These are phyloP conservation scores for Julus scanicus DNA, from an alignment of 2,888 invertebrate species.

Conservation along the genomic window DNA sequence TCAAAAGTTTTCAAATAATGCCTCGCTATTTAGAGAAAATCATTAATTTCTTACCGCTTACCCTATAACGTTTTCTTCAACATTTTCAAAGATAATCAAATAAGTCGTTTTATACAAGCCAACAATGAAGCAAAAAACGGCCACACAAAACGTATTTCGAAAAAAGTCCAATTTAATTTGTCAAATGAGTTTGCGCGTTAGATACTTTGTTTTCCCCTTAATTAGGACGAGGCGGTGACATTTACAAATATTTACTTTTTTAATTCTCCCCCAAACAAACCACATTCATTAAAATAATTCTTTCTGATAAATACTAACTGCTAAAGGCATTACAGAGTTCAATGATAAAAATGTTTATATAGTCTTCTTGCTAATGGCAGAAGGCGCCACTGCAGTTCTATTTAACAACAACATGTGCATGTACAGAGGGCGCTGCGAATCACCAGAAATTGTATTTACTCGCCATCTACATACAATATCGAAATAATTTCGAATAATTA, in stretches of 20 bases:
- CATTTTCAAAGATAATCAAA: not conserved
- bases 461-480: too few species aligned
- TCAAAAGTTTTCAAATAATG: not conserved
- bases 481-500: too few species aligned
- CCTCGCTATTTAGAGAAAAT: not conserved
- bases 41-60: not conserved
- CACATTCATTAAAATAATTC: conserved; percentile 2
- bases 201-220: not conserved
- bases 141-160: not conserved
- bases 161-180: not conserved
- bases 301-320: not conserved
- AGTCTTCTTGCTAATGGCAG: too few species aligned
- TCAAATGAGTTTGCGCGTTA: not conserved
- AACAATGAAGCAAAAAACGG: not conserved
- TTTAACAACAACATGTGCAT: too few species aligned
- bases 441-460: too few species aligned
- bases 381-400: too few species aligned
- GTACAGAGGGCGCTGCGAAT: too few species aligned
- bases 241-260: not conserved
- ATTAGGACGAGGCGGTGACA: not conserved
- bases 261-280: not conserved
- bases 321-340: too few species aligned
- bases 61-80: too few species aligned
- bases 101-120: not conserved
- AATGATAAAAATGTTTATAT: too few species aligned